Base-by-base conservation (phyloP, 2,113 vertebrate species). In the Phyllostomus discolor region DNA sequence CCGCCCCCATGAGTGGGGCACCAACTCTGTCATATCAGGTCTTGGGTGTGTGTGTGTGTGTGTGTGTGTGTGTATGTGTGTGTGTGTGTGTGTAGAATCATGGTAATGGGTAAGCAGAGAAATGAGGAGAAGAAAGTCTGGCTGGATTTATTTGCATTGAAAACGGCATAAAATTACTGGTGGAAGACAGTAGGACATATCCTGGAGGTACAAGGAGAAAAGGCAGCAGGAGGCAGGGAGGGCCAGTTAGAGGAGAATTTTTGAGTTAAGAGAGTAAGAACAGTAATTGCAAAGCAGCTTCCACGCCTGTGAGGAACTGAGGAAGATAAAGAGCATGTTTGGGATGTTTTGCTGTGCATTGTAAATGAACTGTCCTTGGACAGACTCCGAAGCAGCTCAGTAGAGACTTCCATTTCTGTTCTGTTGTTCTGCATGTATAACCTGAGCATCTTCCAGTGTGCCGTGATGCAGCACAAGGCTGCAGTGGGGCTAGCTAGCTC, bases 111-210 rank as follows among this genome's bases (percentile, higher is more conserved):
- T 75, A 81, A 83, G 67, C 22, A 4, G 67, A 26, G 57, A 75
- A 82, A 57, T 19, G 26, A 88, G 41, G 22, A 75, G 33, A 90
- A 87, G 73, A 93, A 86, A 72, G 11, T 69, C 93, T 90, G 17
- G 16, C 59, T 57, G 33, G 66, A 43, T 72, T 95, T 90, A 78
- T 94, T 90, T 95, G 54, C 93, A 85, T 7, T 78, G 90, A 70
- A 80, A 96, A 83, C 50, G 76, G 10, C 43, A 41, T 59, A 50
- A 17, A 62, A 26, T 91, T 52, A 17, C 19, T 38, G 46, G 15
- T 72, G 19, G 76, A 19, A 67, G 5, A 33, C 15, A 70, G 48
- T 46, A 54, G 33, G 43, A 20, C 24, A 35, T 43, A 35, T 17
- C 35, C 1, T 10, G 64, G 62, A 75, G 11, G 38, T 28, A 72